Evolutionary conservation across 2,797 vertebrate species (phyloP).

Genomic region (Dipus sagitta): DNA sequence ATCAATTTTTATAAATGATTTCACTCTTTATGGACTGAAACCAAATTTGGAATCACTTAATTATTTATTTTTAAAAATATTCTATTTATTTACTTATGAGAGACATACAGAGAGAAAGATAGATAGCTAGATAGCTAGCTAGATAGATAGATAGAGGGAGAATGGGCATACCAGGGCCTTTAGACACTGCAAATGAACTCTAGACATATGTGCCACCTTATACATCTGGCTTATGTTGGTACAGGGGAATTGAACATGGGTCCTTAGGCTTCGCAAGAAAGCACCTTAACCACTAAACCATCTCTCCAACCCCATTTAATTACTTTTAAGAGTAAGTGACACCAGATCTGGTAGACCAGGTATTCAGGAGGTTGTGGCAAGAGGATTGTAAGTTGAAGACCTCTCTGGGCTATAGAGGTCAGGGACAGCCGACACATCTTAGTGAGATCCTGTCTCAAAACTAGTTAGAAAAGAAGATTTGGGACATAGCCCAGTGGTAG

Average conservation of each 20-base stretch:
- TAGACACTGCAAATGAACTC: too few relatives aligned
- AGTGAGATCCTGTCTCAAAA: background rate
- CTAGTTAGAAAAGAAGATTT: background rate
- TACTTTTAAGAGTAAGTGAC: conserved; percentile 65
- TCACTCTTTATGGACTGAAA: conserved; percentile 74
- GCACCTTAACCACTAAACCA: too few relatives aligned
- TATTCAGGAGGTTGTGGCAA: background rate
- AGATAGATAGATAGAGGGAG: too few relatives aligned
- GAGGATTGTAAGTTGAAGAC: background rate
- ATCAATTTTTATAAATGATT: conserved; percentile 34
- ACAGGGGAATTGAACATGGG: too few relatives aligned
- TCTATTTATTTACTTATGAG: too few relatives aligned
- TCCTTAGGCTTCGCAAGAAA: too few relatives aligned
- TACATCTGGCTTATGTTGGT: too few relatives aligned
- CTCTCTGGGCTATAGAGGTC: background rate
- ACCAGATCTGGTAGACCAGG: background rate
- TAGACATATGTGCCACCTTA: too few relatives aligned
- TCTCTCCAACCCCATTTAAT: conserved; percentile 38
- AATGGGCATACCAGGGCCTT: too few relatives aligned
- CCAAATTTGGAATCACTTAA: conserved; percentile 55
- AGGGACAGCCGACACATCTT: background rate
- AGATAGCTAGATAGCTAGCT: too few relatives aligned
- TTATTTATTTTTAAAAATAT: too few relatives aligned
- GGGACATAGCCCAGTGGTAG: background rate
- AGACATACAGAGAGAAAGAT: too few relatives aligned